phyloP scores from a whole-genome alignment of 2,113 vertebrate species.

The Bolborhynchus lineola region DNA sequence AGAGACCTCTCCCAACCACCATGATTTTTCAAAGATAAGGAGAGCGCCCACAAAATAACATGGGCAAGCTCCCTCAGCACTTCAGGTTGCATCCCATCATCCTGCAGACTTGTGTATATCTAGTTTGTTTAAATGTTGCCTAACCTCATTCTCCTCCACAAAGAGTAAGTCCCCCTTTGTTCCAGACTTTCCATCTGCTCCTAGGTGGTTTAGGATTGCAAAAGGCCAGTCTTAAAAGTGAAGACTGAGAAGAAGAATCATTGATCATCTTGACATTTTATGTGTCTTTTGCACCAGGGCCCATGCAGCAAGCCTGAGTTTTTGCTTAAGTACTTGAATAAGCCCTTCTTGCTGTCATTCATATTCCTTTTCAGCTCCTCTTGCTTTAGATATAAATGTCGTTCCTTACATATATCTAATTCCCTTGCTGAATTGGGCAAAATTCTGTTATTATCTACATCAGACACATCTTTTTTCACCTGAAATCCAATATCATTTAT shows the following conservation, averaged over 20 bases:
- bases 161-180: not conserved
- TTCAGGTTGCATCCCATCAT: not conserved
- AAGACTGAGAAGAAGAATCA: fast-evolving
- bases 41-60: not conserved
- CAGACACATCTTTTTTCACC: not conserved
- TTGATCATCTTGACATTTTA: not conserved
- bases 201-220: not conserved
- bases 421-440: not conserved
- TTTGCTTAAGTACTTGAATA: not conserved
- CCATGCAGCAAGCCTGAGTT: not conserved
- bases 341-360: not conserved
- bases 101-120: not conserved
- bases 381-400: not conserved
- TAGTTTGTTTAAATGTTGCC: not conserved
- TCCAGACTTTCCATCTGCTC: not conserved
- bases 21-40: not conserved
- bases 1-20: fast-evolving
- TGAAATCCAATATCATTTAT: not conserved
- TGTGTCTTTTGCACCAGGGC: not conserved
- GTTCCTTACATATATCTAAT: not conserved
- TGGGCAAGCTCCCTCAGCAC: not conserved
- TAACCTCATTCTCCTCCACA: not conserved
- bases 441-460: not conserved
- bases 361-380: not conserved
- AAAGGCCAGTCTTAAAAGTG: not conserved